Evolutionary conservation across 2,113 vertebrate genomes (phyloP).

Genomic region (Pseudorectes ferrugineus): DNA sequence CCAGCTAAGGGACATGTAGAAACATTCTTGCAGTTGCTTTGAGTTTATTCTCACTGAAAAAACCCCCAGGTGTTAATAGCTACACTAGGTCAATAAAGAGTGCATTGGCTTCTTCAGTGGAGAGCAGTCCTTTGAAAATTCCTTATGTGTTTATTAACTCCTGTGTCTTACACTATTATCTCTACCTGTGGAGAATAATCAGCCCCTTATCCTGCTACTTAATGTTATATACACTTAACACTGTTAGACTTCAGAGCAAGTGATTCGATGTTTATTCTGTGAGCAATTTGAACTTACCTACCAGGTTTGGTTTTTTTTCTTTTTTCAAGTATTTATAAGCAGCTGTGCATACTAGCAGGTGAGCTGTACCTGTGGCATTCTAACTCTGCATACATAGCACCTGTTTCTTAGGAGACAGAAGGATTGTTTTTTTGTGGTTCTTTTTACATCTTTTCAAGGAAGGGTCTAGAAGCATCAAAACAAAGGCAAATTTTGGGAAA

Average conservation of each 20-base stretch:
- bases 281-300: background rate
- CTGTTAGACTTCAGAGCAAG: background rate
- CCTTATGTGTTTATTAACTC: background rate
- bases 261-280: background rate
- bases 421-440: background rate
- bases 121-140: background rate
- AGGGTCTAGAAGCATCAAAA: background rate
- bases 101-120: background rate
- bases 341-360: background rate
- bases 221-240: background rate
- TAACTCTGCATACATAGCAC: background rate
- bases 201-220: background rate
- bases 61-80: background rate
- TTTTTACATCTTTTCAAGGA: background rate
- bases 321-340: background rate
- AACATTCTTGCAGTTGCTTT: background rate
- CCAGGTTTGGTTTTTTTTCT: background rate
- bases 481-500: background rate
- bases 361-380: background rate
- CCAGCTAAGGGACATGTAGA: background rate
- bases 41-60: background rate
- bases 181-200: constrained; percentile 21
- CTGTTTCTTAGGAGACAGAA: background rate
- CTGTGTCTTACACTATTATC: background rate
- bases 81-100: background rate